Evolutionary conservation across 2,797 vertebrate species (phyloP).

Genomic region (Pipistrellus kuhlii): DNA sequence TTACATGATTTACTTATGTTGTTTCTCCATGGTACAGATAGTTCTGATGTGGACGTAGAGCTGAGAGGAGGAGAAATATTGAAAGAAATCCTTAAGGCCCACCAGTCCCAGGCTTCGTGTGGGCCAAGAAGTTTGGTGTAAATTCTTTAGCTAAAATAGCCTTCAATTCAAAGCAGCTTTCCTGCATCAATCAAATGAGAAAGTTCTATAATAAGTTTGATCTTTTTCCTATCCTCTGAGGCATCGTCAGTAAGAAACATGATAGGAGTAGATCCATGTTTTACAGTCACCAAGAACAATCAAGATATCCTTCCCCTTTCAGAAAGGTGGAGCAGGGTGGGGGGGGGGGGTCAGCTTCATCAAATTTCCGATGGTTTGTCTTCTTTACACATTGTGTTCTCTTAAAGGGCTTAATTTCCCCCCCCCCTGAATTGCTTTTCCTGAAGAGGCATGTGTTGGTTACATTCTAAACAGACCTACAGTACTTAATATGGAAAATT

Average conservation of each 20-base stretch:
- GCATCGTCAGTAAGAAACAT: constrained; percentile 66
- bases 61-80: background rate
- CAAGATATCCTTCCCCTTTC: background rate
- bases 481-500: constrained; percentile 83
- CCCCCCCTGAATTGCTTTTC: constrained; percentile 61
- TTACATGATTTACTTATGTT: constrained; percentile 77
- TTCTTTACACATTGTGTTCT: constrained; percentile 15
- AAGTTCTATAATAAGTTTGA: background rate
- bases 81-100: background rate
- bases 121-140: background rate
- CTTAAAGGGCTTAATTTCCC: constrained; percentile 54
- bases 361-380: constrained; percentile 72
- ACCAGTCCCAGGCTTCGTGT: background rate
- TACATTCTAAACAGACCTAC: constrained; percentile 79
- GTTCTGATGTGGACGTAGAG: constrained; percentile 48
- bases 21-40: constrained; percentile 70
- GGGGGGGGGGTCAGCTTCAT: background rate
- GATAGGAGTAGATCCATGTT: constrained; percentile 56
- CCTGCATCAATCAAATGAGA: background rate
- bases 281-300: background rate
- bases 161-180: background rate
- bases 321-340: no score
- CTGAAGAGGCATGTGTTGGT: constrained; percentile 69
- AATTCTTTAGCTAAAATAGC: background rate
- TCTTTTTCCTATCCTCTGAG: background rate